These are phyloP conservation scores for Anoncus sp. DNA, from an alignment of 2,888 invertebrate genomes.

Conservation along the genomic window DNA sequence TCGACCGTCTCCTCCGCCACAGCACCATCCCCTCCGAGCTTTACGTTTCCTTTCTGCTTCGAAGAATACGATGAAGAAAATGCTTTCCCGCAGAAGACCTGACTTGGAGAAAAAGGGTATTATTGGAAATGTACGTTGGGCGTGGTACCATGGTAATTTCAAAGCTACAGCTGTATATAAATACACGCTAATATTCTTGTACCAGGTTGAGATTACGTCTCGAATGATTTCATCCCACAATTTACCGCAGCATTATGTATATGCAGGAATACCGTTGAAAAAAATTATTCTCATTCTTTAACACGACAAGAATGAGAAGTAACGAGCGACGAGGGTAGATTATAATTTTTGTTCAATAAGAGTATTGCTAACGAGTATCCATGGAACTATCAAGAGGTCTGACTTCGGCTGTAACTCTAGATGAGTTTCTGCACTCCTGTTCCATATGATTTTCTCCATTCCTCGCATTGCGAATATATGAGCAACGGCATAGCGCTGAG, in stretches of 20 bases:
- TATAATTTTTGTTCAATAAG: conserved; percentile 33
- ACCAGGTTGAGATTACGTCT: background rate
- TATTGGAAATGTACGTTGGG: conserved; percentile 59
- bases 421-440: conserved; percentile 54
- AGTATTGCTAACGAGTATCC: conserved; percentile 35
- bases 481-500: conserved; percentile 48
- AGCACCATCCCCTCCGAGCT: conserved; percentile 40
- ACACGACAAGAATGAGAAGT: conserved; percentile 38
- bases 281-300: conserved; percentile 41
- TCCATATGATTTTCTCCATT: conserved; percentile 49
- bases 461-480: conserved; percentile 53
- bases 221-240: conserved; percentile 7
- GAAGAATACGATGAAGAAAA: conserved; percentile 54
- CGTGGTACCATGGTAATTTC: conserved; percentile 51
- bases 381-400: conserved; percentile 3
- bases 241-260: background rate
- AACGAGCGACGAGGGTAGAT: conserved; percentile 43
- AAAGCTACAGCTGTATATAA: conserved; percentile 4
- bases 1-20: conserved; percentile 48
- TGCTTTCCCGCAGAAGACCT: conserved; percentile 33
- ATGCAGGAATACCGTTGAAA: background rate
- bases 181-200: conserved; percentile 5
- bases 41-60: conserved; percentile 54
- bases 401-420: conserved; percentile 50
- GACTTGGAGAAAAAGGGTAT: conserved; percentile 45